A percentile compares a stretch with the other conserved stretches of the same genome.
These are phyloP conservation scores for Macrotrachela quadricornifera DNA, from an alignment of 1,140 invertebrate genomes.

Conservation along the genomic window DNA sequence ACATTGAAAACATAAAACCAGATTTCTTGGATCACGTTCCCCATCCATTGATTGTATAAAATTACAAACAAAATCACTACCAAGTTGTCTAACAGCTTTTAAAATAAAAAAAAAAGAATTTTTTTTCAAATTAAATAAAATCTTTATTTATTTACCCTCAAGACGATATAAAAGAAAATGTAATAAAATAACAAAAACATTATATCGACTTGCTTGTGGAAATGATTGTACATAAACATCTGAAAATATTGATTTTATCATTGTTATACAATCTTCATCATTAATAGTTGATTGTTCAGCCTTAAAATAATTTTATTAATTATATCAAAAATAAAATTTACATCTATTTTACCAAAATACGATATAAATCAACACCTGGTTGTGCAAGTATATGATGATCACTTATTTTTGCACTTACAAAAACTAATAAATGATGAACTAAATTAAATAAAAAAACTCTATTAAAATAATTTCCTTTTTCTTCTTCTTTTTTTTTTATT, in stretches of 20 bases:
- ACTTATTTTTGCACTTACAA: too few relatives aligned
- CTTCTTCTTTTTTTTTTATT: too few relatives aligned
- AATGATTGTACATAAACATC: slow-evolving; percentile 51
- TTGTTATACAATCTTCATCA: slow-evolving; percentile 29
- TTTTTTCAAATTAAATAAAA: slow-evolving; percentile 3
- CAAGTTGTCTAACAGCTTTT: slow-evolving; percentile 27
- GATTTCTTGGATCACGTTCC: slow-evolving; percentile 64
- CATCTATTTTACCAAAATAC: too few relatives aligned
- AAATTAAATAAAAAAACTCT: too few relatives aligned
- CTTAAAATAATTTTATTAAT: too few relatives aligned
- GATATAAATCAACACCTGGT: too few relatives aligned
- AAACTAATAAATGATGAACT: too few relatives aligned
- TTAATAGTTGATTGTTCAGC: slow-evolving; percentile 33
- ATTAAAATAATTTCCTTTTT: too few relatives aligned
- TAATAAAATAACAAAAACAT: slow-evolving; percentile 14
- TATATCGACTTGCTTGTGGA: slow-evolving; percentile 2
- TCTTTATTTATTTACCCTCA: neutral
- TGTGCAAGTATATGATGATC: too few relatives aligned
- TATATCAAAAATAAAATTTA: too few relatives aligned
- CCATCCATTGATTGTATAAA: slow-evolving; percentile 59
- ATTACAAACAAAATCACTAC: slow-evolving; percentile 51
- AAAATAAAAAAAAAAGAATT: slow-evolving; percentile 30
- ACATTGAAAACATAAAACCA: slow-evolving; percentile 47
- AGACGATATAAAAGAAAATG: slow-evolving; percentile 12
- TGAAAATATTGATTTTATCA: slow-evolving; percentile 43